Base-by-base conservation (phyloP, 1,140 invertebrate species). In the Schlechtendalia chinensis region DNA sequence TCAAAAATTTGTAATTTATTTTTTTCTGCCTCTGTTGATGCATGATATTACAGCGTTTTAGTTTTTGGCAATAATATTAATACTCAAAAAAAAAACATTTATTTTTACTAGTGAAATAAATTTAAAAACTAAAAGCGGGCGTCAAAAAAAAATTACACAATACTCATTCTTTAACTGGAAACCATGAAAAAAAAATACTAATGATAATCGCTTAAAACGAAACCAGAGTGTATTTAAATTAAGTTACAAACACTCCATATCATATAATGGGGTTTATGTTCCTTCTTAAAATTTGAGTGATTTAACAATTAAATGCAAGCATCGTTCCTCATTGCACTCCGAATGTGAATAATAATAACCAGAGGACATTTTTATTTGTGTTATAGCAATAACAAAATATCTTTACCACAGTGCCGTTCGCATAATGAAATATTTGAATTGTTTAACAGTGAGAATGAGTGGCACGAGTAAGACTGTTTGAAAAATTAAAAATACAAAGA, bases 351-450 rank as follows among this genome's bases (percentile, higher is more conserved):
- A 54, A 54, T n/a, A n/a, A 54, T 19, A 19, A 54, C 17, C 19
- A 54, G 17, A 19, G 53, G 53, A 19, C 53, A 54, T 54, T 54
- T 54, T 19, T 19, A 19, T 54, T n/a, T 54, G 19, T 54, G 53
- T 54, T 19, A 19, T 54, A 19, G 53, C n/a, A 54, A 54, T 56
- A n/a, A n/a, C 19, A 56, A 56, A 56, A 56, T 56, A 56, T 56
- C 53, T 56, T 56, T 56, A 56, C 53, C 53, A n/a, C 17, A 56
- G 53, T n/a, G 19, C 53, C 53, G 53, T 56, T 56, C n/a, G n/a
- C 54, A 19, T 56, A 56, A 56, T 56, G 54, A 56, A 56, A 56
- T 56, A 56, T 56, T 56, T 56, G 54, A 56, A n/a, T 56, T 56
- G n/a, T 56, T 56, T 56, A 11, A 11, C 22, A n/a, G 54, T 56